Base-by-base conservation (phyloP, 2,797 vertebrate species). In the Sitta carolinensis region DNA sequence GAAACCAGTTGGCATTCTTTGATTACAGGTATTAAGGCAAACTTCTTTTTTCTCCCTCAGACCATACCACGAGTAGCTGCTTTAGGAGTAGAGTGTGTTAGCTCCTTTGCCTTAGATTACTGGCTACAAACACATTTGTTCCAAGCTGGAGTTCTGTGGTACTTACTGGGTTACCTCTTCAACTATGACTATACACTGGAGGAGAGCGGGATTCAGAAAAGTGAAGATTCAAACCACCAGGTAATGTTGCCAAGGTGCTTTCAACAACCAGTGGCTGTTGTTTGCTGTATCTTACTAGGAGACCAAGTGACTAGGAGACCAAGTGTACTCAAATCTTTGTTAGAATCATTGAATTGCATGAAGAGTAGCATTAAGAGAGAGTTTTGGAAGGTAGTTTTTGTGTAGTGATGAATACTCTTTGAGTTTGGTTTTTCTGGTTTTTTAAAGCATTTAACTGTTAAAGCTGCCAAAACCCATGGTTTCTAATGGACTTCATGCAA, bases 141-240 rank as follows among this genome's bases (percentile, higher is more conserved):
- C 96, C 99, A 99, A 61, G 99, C 99, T 48, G 99, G 99, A 23
- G 98, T 99, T 88, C 98, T 99, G 43, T 99, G 99, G 99, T 98
- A 99, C 96, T 97, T 99, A 48, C 98, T 99, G 85, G 98, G 98
- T 89, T 98, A 98, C 95, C 99, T 99, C 77, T 99, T 99, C 98
- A 99, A 98, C 97, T 99, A 99, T 29, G 99, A 99, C 97, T 99
- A 99, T 84, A 99, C 99, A 0, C 98, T 99, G 91, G 99, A 99
- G 96, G 99, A 99, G 98, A 99, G 99, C 5, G 99, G 99, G 10
- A 99, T 99, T 92, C 99, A 99, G 96, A 98, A 99, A 43, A 99
- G 97, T 58, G 99, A 99, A 97, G 99, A 99, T 59, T 99, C 99
- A 11, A 99, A 99, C 95, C 99, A 99, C 87, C 99, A 99, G 98